Evolutionary conservation across 1,140 invertebrate species (phyloP), one percentile per base, ranked within the genome.

Genomic region (Ooceraea biroi): DNA sequence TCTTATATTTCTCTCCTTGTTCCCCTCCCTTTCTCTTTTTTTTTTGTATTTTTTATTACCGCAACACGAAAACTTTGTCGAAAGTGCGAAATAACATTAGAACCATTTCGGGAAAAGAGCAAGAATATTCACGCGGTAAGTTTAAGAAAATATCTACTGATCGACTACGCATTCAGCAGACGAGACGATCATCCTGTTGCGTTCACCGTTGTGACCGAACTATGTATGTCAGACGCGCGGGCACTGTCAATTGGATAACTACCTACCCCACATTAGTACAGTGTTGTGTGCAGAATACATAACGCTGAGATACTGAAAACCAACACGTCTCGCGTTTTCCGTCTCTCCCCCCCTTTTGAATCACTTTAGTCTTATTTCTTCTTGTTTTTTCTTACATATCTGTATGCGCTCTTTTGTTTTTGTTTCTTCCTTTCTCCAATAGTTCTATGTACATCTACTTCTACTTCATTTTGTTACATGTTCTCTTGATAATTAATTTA

Each of bases 211-310:
- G 60, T 77, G 92, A 94, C 93, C 93, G 93, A 93, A 93, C 92
- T 93, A 93, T 92, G 91, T 92, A 93, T 93, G 91, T 92, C 92
- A 91, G 91, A 90, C 88, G 90, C 88, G 90, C 91, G 90, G 90
- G 91, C 91, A 91, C 90, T 77, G 90, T 94, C 92, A 94, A 94
- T 94, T 94, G 92, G 89, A 94, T 94, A 94, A 94, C 87, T 92
- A 93, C 90, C 91, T 93, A 89, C 89, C 90, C 88, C 89, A 90
- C 87, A 88, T 50, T 74, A 72, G 66, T 55, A 76, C 72, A 63
- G 60, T 76, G 52, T 60, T 74, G 65, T 61, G 66, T 52, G 22
- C 65, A 71, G 60, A 74, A 73, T 85, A 57, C 52, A 52, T 27
- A 57, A 72, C 83, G 60, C 68, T 86, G 60, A 36, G 36, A 85